Evolutionary conservation across 2,888 invertebrate genomes (phyloP), one percentile per base, ranked within the genome.

Genomic region (Agrenia bidenticulata): DNA sequence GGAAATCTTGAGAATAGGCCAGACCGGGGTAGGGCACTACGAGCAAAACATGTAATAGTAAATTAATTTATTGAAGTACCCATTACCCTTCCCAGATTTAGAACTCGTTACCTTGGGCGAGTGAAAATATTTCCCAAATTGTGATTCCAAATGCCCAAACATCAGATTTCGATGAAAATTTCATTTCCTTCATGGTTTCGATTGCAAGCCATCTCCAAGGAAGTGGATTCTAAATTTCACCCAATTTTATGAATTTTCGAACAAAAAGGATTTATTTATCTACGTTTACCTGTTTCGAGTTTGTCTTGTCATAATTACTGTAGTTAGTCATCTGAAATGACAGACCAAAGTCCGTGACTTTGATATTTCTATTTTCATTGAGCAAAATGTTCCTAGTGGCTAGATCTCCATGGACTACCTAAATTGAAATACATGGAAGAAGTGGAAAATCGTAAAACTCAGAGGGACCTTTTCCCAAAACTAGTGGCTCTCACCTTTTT

Each of bases 101-200:
- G n/a, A n/a, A n/a, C n/a, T n/a, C n/a, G n/a, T 32, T 24, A 51
- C 51, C 55, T 55, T 55, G 55, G 27, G 55, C 59, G 1, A 59
- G 26, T 7, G 59, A 45, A 45, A 59, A 59, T 19, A 59, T 49
- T 59, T 59, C 59, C 45, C 45, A 59, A 21, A 59, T 24, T 42
- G 49, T 49, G 17, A 45, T 17, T 59, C 59, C 59, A 15, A 45
- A 45, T 21, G 45, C 19, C 59, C 59, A 59, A 24, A 59, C 59
- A 24, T 59, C 59, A 23, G 45, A 45, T 15, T 59, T 42, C 23
- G 59, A 42, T 1, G 59, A 59, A 19, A 59, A 59, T 1, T 13
- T 45, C 49, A 27, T 7, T 7, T 23, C 7, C 45, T 42, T 45
- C 9, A 59, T 19, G 1, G 45, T 27, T 27, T 59, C 59, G 2